A percentile compares a stretch with the other conserved stretches of the same genome.
Evolutionary conservation across 2,797 vertebrate species (phyloP).

Genomic region (Acipenser ruthenus): DNA sequence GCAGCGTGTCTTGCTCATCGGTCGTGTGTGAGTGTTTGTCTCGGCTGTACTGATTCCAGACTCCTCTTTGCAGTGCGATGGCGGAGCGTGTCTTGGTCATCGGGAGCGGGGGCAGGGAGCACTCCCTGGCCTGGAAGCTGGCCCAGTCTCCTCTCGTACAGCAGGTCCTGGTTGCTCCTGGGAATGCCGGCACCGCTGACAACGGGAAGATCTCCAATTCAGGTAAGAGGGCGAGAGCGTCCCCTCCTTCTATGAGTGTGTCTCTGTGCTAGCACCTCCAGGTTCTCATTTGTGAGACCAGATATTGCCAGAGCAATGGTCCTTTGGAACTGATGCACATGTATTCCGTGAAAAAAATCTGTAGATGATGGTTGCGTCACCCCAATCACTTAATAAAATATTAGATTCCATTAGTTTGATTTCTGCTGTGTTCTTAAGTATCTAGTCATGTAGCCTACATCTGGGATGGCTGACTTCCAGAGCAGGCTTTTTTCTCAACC

Average conservation of each 20-base stretch:
- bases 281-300: no score
- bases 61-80: constrained; percentile 52
- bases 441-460: no score
- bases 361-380: no score
- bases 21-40: background rate
- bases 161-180: constrained; percentile 82
- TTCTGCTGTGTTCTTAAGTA: no score
- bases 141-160: constrained; percentile 76
- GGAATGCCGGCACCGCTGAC: constrained; percentile 80
- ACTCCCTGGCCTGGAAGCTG: constrained; percentile 85
- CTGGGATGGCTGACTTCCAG: no score
- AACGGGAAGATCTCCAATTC: constrained; percentile 80
- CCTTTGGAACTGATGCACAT: no score
- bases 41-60: background rate
- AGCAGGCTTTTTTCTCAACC: no score
- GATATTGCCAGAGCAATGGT: no score
- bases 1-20: background rate
- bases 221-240: constrained; percentile 49
- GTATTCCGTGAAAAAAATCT: no score
- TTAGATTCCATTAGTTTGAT: no score
- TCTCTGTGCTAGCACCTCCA: background rate
- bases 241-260: background rate
- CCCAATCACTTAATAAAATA: no score
- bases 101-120: constrained; percentile 81
- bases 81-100: constrained; percentile 78